Percentiles rank a stretch among this genome's conserved stretches.
These are phyloP conservation scores for Hirtodrosophila duncani DNA, from an alignment of 2,888 invertebrate species.

Conservation along the genomic window DNA sequence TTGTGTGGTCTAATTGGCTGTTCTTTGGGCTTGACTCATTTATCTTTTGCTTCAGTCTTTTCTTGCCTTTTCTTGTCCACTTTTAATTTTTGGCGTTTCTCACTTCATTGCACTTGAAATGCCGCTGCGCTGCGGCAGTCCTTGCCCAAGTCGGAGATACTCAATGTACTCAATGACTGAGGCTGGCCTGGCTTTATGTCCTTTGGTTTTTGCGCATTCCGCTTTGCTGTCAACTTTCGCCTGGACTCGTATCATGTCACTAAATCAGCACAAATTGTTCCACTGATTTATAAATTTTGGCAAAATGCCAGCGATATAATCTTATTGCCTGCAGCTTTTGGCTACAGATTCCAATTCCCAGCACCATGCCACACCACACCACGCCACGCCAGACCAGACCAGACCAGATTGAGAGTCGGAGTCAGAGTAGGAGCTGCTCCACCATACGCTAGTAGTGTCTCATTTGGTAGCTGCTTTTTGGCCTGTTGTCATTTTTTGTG, in stretches of 20 bases:
- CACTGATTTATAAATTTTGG: conserved; percentile 69
- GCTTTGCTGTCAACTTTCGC: conserved; percentile 30
- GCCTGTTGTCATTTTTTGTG: conserved; percentile 28
- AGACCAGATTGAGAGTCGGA: not conserved
- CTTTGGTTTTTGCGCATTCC: conserved; percentile 15
- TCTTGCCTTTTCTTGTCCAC: conserved; percentile 27
- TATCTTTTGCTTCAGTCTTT: conserved; percentile 23
- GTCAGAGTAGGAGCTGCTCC: not conserved
- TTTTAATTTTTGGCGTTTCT: conserved; percentile 58
- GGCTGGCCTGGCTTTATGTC: conserved; percentile 34
- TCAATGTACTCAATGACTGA: conserved; percentile 1
- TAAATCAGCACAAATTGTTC: conserved; percentile 70
- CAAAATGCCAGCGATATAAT: conserved; percentile 62
- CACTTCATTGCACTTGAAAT: conserved; percentile 55
- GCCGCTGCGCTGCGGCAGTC: too few species aligned
- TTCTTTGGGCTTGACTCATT: conserved; percentile 27
- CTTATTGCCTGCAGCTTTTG: conserved; percentile 54
- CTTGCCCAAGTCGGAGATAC: conserved; percentile 2
- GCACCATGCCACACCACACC: not conserved
- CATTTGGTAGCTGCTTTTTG: conserved; percentile 34
- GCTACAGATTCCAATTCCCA: conserved; percentile 10
- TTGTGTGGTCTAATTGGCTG: not conserved
- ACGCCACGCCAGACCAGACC: not conserved
- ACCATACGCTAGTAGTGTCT: conserved; percentile 5
- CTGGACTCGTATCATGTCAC: conserved; percentile 60